Base-by-base conservation (phyloP, 2,113 vertebrate genomes). In the Paedocypris sp. region DNA sequence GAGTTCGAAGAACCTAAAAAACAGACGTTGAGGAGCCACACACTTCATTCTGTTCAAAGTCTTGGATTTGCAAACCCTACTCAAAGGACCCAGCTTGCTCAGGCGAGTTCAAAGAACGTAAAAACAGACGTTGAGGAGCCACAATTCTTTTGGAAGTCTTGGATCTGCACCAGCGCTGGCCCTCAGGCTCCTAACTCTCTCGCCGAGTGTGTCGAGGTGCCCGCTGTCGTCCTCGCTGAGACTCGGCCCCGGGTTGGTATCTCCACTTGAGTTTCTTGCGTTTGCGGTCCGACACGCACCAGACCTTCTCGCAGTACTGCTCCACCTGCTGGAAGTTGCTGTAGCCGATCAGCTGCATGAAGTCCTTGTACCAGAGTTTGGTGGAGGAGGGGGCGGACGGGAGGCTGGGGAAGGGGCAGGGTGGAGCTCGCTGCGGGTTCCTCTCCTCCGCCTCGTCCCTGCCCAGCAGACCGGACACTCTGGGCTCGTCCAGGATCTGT, bases 291-390 rank as follows among this genome's bases (percentile, higher is more conserved):
- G 89, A 84, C 13, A 60, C 43, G 70, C 95, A 98, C 95, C 95
- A 99, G 20, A 97, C 89, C 75, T 89, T 90, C 79, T 97, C 92
- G 46, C 95, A 98, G 73, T 98, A 98, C 73, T 98, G 91, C 54
- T 96, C 95, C 20, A 98, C 91, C 29, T 84, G 81, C 72, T 93
- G 90, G 71, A 97, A 91, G 69, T 95, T 91, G 67, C 86, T 91
- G 6, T 97, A 94, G 50, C 94, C 95, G 59, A 98, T 91, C 22
- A 97, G 73, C 75, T 98, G 93, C 59, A 98, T 84, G 69, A 98
- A 94, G 50, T 98, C 94, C 60, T 97, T 98, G 73, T 98, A 98
- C 94, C 95, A 98, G 1, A 87, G 82, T 66, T 79, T 89, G 41
- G 79, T 79, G 4, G 81, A 69, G 46, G 86, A 15, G 72, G 76